These are phyloP conservation scores for Centropyge bicolor DNA, from an alignment of 2,797 vertebrate species.

Conservation along the genomic window DNA sequence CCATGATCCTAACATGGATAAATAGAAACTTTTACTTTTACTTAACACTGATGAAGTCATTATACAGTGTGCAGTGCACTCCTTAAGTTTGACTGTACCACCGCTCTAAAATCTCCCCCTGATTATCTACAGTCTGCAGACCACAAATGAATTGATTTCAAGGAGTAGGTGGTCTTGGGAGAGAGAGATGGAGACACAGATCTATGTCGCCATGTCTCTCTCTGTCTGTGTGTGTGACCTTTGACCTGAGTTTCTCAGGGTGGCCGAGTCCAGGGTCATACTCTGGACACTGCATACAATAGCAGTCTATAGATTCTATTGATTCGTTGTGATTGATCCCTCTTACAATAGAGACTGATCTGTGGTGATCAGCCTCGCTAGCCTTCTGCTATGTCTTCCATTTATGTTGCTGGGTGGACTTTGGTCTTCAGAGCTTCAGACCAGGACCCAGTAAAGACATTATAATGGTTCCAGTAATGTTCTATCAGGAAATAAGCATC, in stretches of 20 bases:
- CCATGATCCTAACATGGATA: neutral
- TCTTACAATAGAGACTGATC: slow-evolving; percentile 62
- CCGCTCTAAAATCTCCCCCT: neutral
- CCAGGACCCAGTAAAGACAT: neutral
- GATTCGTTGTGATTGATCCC: slow-evolving; percentile 57
- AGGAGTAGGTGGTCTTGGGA: neutral
- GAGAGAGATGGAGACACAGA: slow-evolving; percentile 33
- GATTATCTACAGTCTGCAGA: neutral
- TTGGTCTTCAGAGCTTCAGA: neutral
- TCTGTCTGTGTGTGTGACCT: slow-evolving; percentile 50
- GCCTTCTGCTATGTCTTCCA: slow-evolving; percentile 59
- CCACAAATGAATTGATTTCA: neutral
- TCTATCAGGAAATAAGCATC: neutral
- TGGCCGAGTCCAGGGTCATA: slow-evolving; percentile 67
- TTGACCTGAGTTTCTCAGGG: slow-evolving; percentile 53
- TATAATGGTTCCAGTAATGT: neutral
- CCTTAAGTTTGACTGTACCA: neutral
- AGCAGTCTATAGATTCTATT: slow-evolving; percentile 56
- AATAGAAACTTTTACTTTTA: too few relatives aligned
- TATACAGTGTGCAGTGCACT: neutral
- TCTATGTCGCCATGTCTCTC: slow-evolving; percentile 40
- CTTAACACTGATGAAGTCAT: neutral
- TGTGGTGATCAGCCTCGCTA: slow-evolving; percentile 77
- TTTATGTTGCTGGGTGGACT: slow-evolving; percentile 86
- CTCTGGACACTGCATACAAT: slow-evolving; percentile 62